Evolutionary conservation across 37 sponge, comb jelly and placozoan species (phyloP).

Genomic region (Cladorhizidae sp.): DNA sequence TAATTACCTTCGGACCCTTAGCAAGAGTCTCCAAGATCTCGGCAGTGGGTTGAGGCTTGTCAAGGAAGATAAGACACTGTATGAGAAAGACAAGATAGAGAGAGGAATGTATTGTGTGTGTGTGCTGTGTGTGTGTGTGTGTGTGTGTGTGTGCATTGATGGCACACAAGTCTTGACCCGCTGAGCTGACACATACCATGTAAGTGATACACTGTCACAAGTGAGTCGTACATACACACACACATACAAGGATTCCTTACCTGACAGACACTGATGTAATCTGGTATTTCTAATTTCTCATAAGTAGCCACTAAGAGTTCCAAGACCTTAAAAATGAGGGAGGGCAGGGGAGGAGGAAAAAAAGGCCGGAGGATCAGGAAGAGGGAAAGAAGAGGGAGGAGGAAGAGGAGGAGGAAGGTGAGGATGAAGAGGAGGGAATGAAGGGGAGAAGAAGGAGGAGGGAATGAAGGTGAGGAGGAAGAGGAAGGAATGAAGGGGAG

Average conservation of each 20-base stretch:
- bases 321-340: constrained; percentile 64
- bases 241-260: constrained; percentile 19
- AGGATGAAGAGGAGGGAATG: not conserved
- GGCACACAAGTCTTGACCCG: too few relatives aligned
- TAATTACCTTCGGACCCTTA: constrained; percentile 55
- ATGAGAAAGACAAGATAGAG: not conserved
- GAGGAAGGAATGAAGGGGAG: not conserved
- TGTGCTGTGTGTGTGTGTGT: too few relatives aligned
- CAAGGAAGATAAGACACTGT: constrained; percentile 90
- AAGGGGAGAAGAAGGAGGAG: too few relatives aligned
- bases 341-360: not conserved
- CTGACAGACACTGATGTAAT: constrained; percentile 92
- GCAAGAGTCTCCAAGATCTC: constrained; percentile 82
- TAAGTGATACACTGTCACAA: too few relatives aligned
- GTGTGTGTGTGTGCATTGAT: too few relatives aligned
- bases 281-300: constrained; percentile 56
- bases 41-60: constrained; percentile 77
- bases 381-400: not conserved
- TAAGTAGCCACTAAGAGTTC: constrained; percentile 75
- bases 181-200: too few relatives aligned
- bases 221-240: too few relatives aligned
- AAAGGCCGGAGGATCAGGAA: not conserved
- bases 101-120: too few relatives aligned
- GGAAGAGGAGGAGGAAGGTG: not conserved
- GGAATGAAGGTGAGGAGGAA: not conserved